phyloP scores from a whole-genome alignment of 1,140 invertebrate species.

The Eueides isabella region DNA sequence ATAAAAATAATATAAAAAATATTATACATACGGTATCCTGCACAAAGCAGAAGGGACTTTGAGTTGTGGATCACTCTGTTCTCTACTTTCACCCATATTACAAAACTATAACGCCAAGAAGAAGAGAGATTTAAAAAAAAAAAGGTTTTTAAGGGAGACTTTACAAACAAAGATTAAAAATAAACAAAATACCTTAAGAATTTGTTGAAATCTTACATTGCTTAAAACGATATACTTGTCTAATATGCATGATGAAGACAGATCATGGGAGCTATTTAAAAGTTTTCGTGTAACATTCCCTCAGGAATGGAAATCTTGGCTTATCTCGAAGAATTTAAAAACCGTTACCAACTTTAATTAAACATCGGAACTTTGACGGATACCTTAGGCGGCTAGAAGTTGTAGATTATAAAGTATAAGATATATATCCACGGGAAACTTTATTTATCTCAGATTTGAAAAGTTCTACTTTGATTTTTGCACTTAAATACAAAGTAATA shows the following conservation, averaged over 20 bases:
- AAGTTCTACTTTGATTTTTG: neutral
- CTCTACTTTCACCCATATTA: too few relatives aligned
- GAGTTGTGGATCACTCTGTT: too few relatives aligned
- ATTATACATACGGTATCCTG: too few relatives aligned
- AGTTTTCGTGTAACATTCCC: constrained; percentile 30
- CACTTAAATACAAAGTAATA: too few relatives aligned
- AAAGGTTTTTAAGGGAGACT: too few relatives aligned
- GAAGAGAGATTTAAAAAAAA: too few relatives aligned
- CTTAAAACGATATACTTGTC: neutral
- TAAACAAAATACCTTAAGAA: too few relatives aligned
- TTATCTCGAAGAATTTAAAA: constrained; percentile 42
- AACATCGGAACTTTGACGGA: constrained; percentile 39
- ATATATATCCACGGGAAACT: neutral
- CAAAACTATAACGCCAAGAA: too few relatives aligned
- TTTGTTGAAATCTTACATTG: neutral
- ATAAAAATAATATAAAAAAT: too few relatives aligned
- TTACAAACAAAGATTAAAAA: too few relatives aligned
- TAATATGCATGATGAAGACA: constrained; percentile 23
- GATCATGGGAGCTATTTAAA: constrained; percentile 32
- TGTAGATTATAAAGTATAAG: neutral
- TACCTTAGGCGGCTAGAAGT: constrained; percentile 15
- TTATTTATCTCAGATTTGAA: neutral
- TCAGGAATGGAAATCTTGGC: constrained; percentile 31
- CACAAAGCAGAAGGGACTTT: too few relatives aligned
- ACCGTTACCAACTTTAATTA: constrained; percentile 44